phyloP scores from a whole-genome alignment of 2,888 invertebrate genomes.

The Amphipoea lucens region DNA sequence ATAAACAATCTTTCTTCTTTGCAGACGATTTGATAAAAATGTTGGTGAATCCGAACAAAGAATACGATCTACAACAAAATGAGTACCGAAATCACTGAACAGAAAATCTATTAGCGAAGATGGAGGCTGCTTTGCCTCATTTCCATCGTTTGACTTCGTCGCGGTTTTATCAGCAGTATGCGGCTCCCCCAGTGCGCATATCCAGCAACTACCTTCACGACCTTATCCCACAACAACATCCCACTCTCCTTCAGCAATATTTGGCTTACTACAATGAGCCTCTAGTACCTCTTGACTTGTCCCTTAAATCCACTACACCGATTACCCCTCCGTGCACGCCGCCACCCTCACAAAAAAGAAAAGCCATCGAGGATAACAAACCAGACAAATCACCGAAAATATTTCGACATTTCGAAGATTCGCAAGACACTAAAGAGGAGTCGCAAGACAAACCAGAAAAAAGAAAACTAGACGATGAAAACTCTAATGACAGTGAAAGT shows the following conservation, averaged over 20 bases:
- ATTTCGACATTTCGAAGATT: constrained; percentile 85
- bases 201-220: constrained; percentile 86
- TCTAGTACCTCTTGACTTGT: constrained; percentile 93
- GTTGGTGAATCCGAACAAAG: constrained; percentile 38
- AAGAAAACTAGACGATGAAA: constrained; percentile 80
- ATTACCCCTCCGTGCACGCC: constrained; percentile 95
- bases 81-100: constrained; percentile 52
- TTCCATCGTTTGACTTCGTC: constrained; percentile 84
- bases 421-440: constrained; percentile 76
- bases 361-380: constrained; percentile 78
- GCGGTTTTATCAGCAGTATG: constrained; percentile 86
- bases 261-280: constrained; percentile 91
- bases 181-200: constrained; percentile 82
- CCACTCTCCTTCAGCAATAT: constrained; percentile 88
- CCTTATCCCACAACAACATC: constrained; percentile 85
- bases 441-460: constrained; percentile 75
- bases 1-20: constrained; percentile 67
- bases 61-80: constrained; percentile 59
- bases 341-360: constrained; percentile 91
- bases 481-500: constrained; percentile 84
- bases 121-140: constrained; percentile 87
- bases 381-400: constrained; percentile 84
- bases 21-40: constrained; percentile 67
- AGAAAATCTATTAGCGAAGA: constrained; percentile 67
- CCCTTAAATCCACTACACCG: constrained; percentile 92